Percentiles rank a stretch among this genome's conserved stretches.
These are phyloP conservation scores for Chaitophorus viminalis DNA, from an alignment of 2,888 invertebrate species.

Conservation along the genomic window DNA sequence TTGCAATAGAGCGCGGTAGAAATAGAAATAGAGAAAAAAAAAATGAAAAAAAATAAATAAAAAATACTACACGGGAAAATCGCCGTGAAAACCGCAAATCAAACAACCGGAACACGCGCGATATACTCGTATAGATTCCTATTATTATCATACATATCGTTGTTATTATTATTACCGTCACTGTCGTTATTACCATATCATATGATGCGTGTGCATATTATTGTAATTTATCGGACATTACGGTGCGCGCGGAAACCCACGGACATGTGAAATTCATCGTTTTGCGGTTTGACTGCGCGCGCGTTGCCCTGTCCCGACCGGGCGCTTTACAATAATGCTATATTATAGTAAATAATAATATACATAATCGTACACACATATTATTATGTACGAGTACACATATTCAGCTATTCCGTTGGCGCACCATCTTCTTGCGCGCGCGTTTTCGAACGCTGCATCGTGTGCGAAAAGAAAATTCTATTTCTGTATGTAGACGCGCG, in stretches of 20 bases:
- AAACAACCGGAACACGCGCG: constrained; percentile 42
- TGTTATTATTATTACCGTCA: too few species aligned
- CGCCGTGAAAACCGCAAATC: constrained; percentile 47
- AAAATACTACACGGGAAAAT: background rate
- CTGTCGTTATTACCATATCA: background rate
- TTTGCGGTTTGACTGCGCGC: constrained; percentile 32
- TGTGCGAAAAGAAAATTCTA: constrained; percentile 51
- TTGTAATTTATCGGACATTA: too few species aligned
- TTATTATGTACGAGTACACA: too few species aligned
- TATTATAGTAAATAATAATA: too few species aligned
- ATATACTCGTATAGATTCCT: too few species aligned
- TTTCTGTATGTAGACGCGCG: too few species aligned
- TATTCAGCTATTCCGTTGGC: too few species aligned
- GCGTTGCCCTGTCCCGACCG: constrained; percentile 24
- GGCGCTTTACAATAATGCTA: too few species aligned
- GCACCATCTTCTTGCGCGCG: background rate
- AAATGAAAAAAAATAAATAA: too few species aligned
- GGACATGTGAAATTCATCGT: constrained; percentile 55
- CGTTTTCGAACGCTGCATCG: constrained; percentile 38
- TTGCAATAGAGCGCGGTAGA: too few species aligned
- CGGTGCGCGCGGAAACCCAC: background rate
- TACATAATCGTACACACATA: too few species aligned
- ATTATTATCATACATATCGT: too few species aligned
- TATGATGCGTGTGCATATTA: background rate
- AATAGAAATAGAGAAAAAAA: background rate